A percentile compares a stretch with the other conserved stretches of the same genome.
These are phyloP conservation scores for Pangasius krempfi DNA, from an alignment of 2,797 vertebrate genomes.

Conservation along the genomic window DNA sequence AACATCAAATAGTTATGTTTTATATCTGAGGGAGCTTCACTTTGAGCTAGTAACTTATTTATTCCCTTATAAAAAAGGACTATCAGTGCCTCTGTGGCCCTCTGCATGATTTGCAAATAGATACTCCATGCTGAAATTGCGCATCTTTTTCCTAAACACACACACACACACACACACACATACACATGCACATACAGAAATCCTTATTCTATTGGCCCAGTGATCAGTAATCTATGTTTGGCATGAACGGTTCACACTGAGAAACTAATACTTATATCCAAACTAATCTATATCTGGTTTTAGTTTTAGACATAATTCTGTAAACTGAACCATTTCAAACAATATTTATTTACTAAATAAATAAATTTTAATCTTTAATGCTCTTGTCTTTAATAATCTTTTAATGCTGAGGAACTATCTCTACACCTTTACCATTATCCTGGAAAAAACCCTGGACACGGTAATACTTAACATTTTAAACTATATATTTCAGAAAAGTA, in stretches of 20 bases:
- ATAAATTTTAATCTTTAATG: too few species aligned
- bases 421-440: too few species aligned
- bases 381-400: too few species aligned
- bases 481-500: neutral
- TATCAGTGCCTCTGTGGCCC: constrained; percentile 51
- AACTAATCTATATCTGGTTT: neutral
- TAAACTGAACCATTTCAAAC: neutral
- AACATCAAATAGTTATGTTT: constrained; percentile 79
- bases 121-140: constrained; percentile 16
- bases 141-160: constrained; percentile 22
- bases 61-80: constrained; percentile 60
- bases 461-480: neutral
- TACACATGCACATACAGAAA: neutral
- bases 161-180: neutral
- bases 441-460: neutral
- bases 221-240: neutral
- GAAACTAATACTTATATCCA: neutral
- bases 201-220: neutral
- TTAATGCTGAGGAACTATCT: too few species aligned
- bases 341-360: too few species aligned
- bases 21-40: constrained; percentile 71
- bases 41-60: constrained; percentile 73
- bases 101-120: constrained; percentile 42
- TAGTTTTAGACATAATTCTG: neutral
- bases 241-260: neutral